Evolutionary conservation across 92 coral and sea anemone genomes (phyloP), one percentile per base, ranked within the genome.

Genomic region (Heteractis magnifica): DNA sequence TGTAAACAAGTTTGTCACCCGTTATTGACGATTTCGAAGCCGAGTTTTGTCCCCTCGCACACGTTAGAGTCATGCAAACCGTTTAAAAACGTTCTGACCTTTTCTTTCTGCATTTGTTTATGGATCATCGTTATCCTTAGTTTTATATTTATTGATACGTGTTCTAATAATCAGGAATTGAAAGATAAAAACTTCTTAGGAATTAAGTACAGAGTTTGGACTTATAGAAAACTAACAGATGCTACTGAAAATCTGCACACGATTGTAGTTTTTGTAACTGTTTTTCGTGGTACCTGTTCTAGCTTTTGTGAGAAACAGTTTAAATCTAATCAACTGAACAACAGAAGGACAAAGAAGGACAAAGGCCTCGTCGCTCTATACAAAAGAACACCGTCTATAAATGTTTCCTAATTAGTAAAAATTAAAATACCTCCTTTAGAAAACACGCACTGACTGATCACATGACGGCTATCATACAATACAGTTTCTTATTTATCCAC

Each of bases 1-100:
- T 68, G 73, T 68, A 68, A 68, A 68, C 73, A 68, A 68, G 48
- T 68, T 20, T 20, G 44, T 4, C 49, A 68, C 73, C 73, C 48
- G 73, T 68, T 20, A 68, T 68, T 20, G 49, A 68, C 49, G 23
- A 23, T 68, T 26, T 68, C 71, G 8, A 64, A 11, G 8, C 73
- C 58, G 58, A 21, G 23, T 23, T 21, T 23, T 68, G 26, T 62
- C 48, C 49, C 5, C 49, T 68, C 10, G 14, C 73, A 23, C 16
- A 26, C 44, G 73, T 26, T 68, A 8, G 23, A 68, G 10, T 6
- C 49, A 68, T 68, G 73, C 14, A 26, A 21, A 11, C 14, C 13
- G 8, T 19, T 64, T 18, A 19, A 9, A 5, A 5, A 10, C 6
- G 3, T 6, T 62, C 20, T 23, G n/a, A 59, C 65, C 12, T 14